Evolutionary conservation across 2,113 vertebrate genomes (phyloP), one percentile per base, ranked within the genome.

Genomic region (Grammomys dolichurus): DNA sequence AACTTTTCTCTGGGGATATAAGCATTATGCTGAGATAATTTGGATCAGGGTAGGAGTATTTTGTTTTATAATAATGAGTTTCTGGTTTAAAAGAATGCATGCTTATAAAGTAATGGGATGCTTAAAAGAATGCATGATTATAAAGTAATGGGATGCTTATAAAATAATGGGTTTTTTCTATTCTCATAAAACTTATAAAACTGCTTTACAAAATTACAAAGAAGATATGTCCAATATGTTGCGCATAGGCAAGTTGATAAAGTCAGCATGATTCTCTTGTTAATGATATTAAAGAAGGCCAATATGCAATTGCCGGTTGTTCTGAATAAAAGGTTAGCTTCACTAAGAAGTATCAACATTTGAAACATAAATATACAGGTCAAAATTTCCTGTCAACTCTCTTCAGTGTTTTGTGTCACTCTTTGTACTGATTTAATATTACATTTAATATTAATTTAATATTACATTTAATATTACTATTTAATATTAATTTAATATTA

Each of bases 41-140:
- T 96, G 51, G 22, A 93, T 26, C 33, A 54, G 31, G 56, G 8
- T 22, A 58, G 40, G 67, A 70, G 2, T 87, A 87, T 96, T 94
- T 93, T 85, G 33, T 82, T 96, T 96, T 85, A 69, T 20, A 56
- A 24, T 93, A 95, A 97, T 91, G 84, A 96, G 69, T 40, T 95
- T 92, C 90, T 70, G 48, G 33, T 85, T 3, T 73, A 77, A 84
- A 94, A 70, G 56, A 60, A 88, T 24, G 31, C 76, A 4, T 93
- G 24, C 26, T 89, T 91, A 67, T 73, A 90, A 97, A 92, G 95
- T 95, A 96, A 94, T 51, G 51, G 10, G 48, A 9, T 51, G 48
- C 48, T 51, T 51, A 51, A 51, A 51, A 51, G 48, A 51, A 51
- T 51, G 48, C 48, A 51, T 51, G 48, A 6, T 51, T 51, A 51